Conservation (phyloP, 2,888 invertebrate species). For the Neoascia interrupta region DNA sequence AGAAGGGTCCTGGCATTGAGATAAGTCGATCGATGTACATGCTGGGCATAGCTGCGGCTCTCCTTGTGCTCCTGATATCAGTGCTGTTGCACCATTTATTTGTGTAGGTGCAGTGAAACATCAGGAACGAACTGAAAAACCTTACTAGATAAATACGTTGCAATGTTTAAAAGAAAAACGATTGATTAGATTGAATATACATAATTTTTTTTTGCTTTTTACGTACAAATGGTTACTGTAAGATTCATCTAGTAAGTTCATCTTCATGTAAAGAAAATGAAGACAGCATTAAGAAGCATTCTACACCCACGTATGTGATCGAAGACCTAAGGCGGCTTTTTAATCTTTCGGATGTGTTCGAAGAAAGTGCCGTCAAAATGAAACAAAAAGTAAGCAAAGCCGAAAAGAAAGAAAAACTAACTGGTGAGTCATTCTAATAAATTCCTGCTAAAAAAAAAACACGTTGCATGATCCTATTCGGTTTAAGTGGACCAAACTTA, state of each 20-base stretch:
- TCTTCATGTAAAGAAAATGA: not conserved
- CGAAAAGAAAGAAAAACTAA: no score
- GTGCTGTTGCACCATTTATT: slow-evolving; percentile 82
- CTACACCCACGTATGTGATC: no score
- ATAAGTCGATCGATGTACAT: slow-evolving; percentile 81
- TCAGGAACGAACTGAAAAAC: not conserved
- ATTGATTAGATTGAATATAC: slow-evolving; percentile 23
- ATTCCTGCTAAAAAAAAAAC: no score
- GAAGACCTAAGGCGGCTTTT: no score
- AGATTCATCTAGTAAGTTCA: not conserved
- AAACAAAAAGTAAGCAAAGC: no score
- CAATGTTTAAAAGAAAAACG: slow-evolving; percentile 23
- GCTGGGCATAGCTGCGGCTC: slow-evolving; percentile 82
- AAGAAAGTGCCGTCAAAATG: no score
- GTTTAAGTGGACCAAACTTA: no score
- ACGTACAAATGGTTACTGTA: not conserved
- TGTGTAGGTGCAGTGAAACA: slow-evolving; percentile 48
- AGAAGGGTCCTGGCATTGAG: slow-evolving; percentile 81
- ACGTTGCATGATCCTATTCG: no score
- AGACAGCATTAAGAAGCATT: not conserved
- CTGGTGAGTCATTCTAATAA: no score
- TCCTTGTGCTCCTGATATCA: slow-evolving; percentile 83
- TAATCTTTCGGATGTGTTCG: no score
- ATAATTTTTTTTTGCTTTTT: not conserved
- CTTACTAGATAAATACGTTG: slow-evolving; percentile 29